phyloP scores from a whole-genome alignment of 2,113 vertebrate genomes.

The Vidua chalybeata region DNA sequence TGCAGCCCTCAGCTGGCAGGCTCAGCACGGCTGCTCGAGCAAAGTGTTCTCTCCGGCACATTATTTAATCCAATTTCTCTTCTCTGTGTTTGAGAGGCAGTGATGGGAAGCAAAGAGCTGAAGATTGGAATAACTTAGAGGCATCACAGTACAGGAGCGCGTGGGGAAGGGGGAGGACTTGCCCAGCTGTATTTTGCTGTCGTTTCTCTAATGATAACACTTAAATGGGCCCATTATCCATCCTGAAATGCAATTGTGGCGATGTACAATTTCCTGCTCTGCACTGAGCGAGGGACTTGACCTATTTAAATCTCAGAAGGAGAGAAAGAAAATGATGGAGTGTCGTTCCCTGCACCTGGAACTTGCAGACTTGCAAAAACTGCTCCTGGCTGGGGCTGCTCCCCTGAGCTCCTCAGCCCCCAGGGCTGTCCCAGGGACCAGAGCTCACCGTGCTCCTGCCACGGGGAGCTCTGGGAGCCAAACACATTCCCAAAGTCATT shows the following conservation, averaged over 20 bases:
- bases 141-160: neutral
- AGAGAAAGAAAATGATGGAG: neutral
- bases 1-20: neutral
- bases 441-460: accelerated
- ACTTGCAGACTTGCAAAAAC: accelerated
- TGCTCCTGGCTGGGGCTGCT: neutral
- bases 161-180: neutral
- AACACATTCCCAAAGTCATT: accelerated
- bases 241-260: neutral
- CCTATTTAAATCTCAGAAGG: neutral
- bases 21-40: accelerated
- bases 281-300: neutral
- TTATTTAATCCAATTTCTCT: neutral
- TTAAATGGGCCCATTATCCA: neutral
- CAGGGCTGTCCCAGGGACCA: neutral
- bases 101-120: neutral
- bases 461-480: neutral
- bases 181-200: neutral
- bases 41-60: neutral
- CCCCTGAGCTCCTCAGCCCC: accelerated
- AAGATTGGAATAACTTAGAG: neutral
- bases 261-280: neutral
- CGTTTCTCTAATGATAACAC: neutral
- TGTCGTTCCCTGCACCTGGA: neutral
- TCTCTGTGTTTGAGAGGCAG: neutral